Base-by-base conservation (phyloP, 2,113 vertebrate species). In the Petromus typicus region DNA sequence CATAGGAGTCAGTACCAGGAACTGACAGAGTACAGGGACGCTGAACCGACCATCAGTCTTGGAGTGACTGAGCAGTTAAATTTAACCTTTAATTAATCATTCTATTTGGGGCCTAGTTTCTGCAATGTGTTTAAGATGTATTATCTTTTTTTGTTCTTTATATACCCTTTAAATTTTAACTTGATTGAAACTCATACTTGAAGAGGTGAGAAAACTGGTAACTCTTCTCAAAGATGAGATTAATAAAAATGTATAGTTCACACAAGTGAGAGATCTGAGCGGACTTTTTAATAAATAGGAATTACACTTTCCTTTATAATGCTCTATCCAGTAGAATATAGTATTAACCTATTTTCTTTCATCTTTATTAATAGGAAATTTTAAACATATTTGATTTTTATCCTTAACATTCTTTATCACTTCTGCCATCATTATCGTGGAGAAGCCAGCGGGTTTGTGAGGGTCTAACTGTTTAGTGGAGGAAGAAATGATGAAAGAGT, bases 341-440 rank as follows among this genome's bases (percentile, higher is more conserved):
- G 61, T 86, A 7, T 89, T 94, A 76, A 17, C 40, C 73, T 80
- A 67, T 20, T 78, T 93, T 87, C 40, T 92, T 82, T 80, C 10
- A 57, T 93, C 40, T 87, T 90, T 79, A 25, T 71, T 86, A 64
- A 43, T 51, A 40, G 30, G 86, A 67, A 87, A 73, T 56, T 40
- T 30, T 78, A 78, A 78, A 90, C 25, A 89, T 94, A 22, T 23
- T 93, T 96, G 32, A 7, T 22, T 48, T 85, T 97, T 92, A 7
- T 85, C 45, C 91, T 83, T 80, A 56, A 51, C 4, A 14, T 84
- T 93, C 23, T 86, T 76, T 22, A 86, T 40, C 25, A 51, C 51
- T 51, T 14, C 79, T 12, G 27, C 48, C 40, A 17, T 9, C 48
- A 32, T 25, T 40, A 64, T 37, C 16, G 40, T 81, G 75, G 48